phyloP scores from a whole-genome alignment of 2,797 vertebrate species.

The Channa striata region DNA sequence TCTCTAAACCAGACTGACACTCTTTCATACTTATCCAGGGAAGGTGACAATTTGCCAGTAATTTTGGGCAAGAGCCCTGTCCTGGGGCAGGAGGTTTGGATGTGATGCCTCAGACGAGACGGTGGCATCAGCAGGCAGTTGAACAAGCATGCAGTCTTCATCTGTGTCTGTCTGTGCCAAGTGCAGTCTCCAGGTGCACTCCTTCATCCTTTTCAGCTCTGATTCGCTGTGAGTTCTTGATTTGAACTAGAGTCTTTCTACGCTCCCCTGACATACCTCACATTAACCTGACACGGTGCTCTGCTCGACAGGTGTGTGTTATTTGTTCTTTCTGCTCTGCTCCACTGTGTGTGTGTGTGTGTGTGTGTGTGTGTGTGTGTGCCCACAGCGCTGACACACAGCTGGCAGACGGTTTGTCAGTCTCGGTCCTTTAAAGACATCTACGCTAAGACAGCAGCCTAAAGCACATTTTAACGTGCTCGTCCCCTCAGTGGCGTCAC shows the following conservation, averaged over 20 bases:
- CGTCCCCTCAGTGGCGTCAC: constrained; percentile 38
- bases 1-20: constrained; percentile 57
- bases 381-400: constrained; percentile 35
- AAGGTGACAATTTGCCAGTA: constrained; percentile 64
- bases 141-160: constrained; percentile 20
- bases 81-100: constrained; percentile 55
- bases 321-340: constrained; percentile 59
- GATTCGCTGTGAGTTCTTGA: constrained; percentile 60
- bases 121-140: constrained; percentile 33
- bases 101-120: constrained; percentile 50
- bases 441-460: constrained; percentile 51
- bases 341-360: constrained; percentile 22
- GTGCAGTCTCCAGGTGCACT: constrained; percentile 51
- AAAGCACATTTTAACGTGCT: constrained; percentile 40
- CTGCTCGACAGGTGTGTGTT: constrained; percentile 55
- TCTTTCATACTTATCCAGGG: constrained; percentile 70
- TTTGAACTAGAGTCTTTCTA: constrained; percentile 39
- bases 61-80: constrained; percentile 51
- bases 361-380: constrained; percentile 19
- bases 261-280: constrained; percentile 31
- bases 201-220: constrained; percentile 44
- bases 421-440: constrained; percentile 58
- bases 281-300: constrained; percentile 45
- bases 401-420: constrained; percentile 61
- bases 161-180: constrained; percentile 21